Evolutionary conservation across 2,888 invertebrate species (phyloP), one percentile per base, ranked within the genome.

Genomic region (Strigamia crassipes): DNA sequence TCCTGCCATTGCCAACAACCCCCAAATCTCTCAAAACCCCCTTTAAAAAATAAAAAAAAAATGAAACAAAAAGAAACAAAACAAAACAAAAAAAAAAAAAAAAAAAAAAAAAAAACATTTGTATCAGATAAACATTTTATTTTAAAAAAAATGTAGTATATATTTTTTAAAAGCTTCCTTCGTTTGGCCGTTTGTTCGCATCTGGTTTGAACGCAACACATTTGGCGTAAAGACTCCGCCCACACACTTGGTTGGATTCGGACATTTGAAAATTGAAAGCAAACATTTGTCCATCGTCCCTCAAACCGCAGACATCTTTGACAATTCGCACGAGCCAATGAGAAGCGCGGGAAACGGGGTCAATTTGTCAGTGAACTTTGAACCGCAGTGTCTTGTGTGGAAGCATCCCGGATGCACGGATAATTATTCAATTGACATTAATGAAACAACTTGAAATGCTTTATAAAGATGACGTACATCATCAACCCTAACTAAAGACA

Each of bases 341-440:
- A n/a, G 73, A 27, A 13, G 15, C 10, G 73, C 73, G 73, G 73
- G 73, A 73, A 73, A 73, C 73, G 73, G 73, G 73, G 73, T 73
- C 73, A 73, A 73, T 73, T 27, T 73, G 73, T 73, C 73, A 73
- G 73, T 73, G 73, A 73, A 12, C 73, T 73, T 73, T 73, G 73
- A 73, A 23, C 73, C 23, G 27, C 73, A 73, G 27, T 73, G 73
- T 73, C 73, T 73, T 31, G 73, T 56, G 73, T 73, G 73, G 73
- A 73, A 73, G 80, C 80, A 80, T 80, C 80, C 80, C 80, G 80
- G 80, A 80, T 80, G 51, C 80, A 51, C 12, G 46, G 18, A n/a
- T 51, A 80, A 80, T 80, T 80, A 80, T 80, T 51, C 80, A 46
- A 80, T 80, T 80, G 80, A 80, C 31, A 80, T 31, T 80, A 51